Percentiles rank a stretch among this genome's conserved stretches.
Evolutionary conservation across 2,888 invertebrate genomes (phyloP).

Genomic region (Dilophus febrilis): DNA sequence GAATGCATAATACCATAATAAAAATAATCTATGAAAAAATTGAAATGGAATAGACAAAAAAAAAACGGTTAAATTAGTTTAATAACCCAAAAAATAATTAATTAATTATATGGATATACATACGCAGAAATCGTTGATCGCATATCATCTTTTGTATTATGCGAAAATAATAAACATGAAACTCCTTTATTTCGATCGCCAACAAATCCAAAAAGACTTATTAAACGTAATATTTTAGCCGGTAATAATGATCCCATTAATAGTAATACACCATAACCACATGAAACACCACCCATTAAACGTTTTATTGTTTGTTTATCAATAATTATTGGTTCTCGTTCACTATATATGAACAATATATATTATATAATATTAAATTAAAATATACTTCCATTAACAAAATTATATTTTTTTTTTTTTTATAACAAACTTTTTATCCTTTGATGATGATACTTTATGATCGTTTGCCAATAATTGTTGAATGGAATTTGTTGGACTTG

Average conservation of each 20-base stretch:
- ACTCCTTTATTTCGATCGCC: slow-evolving; percentile 42
- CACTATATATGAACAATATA: no score
- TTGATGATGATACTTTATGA: no score
- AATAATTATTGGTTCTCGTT: no score
- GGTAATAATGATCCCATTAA: slow-evolving; percentile 48
- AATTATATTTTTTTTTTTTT: no score
- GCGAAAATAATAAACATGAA: slow-evolving; percentile 39
- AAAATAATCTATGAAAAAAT: slow-evolving; percentile 29
- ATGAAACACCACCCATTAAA: slow-evolving; percentile 49
- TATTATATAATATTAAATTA: no score
- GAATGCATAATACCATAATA: slow-evolving; percentile 53
- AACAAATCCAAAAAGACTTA: slow-evolving; percentile 47
- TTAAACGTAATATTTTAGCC: slow-evolving; percentile 39
- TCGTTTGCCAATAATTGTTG: no score
- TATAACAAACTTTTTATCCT: no score
- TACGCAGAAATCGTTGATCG: slow-evolving; percentile 48
- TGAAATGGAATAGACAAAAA: slow-evolving; percentile 1
- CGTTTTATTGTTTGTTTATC: slow-evolving; percentile 28
- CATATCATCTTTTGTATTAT: slow-evolving; percentile 45
- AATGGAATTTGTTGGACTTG: no score
- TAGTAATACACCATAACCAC: slow-evolving; percentile 53
- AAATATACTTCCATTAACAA: no score
- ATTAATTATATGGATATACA: slow-evolving; percentile 16
- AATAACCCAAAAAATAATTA: slow-evolving; percentile 1
- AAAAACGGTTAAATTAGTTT: not conserved